These are phyloP conservation scores for Phaethornis superciliosus DNA, from an alignment of 2,113 vertebrate species.

Conservation along the genomic window DNA sequence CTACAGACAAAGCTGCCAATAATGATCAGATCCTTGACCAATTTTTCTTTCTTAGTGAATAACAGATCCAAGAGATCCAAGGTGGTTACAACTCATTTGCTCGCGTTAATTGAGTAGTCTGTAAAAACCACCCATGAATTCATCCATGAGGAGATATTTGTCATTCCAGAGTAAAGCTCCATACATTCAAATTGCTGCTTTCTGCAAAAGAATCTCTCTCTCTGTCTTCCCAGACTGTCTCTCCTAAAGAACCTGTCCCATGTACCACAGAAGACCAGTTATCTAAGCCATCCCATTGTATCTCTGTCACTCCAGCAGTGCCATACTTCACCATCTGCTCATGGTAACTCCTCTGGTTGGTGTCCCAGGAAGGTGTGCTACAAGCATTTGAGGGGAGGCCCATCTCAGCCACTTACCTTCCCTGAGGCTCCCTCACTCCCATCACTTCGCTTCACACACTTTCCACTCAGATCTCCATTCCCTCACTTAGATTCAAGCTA, in stretches of 20 bases:
- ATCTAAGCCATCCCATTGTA: not conserved
- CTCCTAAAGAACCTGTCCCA: not conserved
- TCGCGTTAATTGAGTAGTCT: not conserved
- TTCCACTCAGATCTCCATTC: not conserved
- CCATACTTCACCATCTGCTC: not conserved
- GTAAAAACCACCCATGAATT: not conserved
- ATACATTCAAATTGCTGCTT: not conserved
- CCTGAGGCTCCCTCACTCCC: not conserved
- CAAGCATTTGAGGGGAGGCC: not conserved
- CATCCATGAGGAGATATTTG: not conserved
- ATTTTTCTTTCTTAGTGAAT: not conserved
- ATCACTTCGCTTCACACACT: not conserved
- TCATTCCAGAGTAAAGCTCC: not conserved
- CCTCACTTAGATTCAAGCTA: not conserved
- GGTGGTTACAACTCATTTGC: not conserved
- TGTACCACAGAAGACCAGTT: not conserved
- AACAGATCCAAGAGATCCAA: not conserved
- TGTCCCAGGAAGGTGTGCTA: not conserved
- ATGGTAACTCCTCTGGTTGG: not conserved
- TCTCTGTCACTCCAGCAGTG: not conserved
- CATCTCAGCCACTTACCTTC: not conserved
- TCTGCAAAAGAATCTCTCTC: not conserved
- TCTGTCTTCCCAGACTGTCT: not conserved
- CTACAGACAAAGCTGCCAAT: not conserved
- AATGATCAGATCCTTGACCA: not conserved